phyloP scores from a whole-genome alignment of 2,888 invertebrate species.

The Cephus rjabovi region DNA sequence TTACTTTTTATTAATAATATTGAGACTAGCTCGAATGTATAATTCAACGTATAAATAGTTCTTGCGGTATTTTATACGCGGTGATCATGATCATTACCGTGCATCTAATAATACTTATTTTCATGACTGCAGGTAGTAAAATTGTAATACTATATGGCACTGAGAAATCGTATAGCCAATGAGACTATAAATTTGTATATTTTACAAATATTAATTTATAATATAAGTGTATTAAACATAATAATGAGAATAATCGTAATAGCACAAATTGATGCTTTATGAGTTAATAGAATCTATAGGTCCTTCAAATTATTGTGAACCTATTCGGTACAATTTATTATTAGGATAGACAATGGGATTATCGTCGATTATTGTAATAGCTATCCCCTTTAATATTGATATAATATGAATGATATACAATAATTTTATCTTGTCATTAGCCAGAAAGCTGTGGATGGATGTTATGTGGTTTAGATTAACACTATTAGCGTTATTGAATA shows the following conservation, averaged over 20 bases:
- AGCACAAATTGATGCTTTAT: background rate
- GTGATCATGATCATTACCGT: too few relatives aligned
- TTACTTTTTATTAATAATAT: background rate
- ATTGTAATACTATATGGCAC: background rate
- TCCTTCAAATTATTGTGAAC: background rate
- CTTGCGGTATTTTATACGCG: too few relatives aligned
- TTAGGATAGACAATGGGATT: too few relatives aligned
- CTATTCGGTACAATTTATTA: background rate
- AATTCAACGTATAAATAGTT: too few relatives aligned
- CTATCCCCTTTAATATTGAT: background rate
- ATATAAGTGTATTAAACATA: background rate
- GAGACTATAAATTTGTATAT: background rate
- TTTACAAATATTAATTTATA: background rate
- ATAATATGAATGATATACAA: background rate
- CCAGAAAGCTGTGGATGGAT: background rate
- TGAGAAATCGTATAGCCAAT: background rate
- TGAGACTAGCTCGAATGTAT: too few relatives aligned
- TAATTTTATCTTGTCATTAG: background rate
- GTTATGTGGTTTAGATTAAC: background rate
- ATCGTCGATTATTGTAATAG: background rate
- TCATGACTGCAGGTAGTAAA: background rate
- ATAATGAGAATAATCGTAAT: background rate
- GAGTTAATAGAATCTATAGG: background rate
- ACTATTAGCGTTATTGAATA: background rate
- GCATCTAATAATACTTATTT: too few relatives aligned